Base-by-base conservation (phyloP, 2,113 vertebrate genomes). In the Cygnus atratus region DNA sequence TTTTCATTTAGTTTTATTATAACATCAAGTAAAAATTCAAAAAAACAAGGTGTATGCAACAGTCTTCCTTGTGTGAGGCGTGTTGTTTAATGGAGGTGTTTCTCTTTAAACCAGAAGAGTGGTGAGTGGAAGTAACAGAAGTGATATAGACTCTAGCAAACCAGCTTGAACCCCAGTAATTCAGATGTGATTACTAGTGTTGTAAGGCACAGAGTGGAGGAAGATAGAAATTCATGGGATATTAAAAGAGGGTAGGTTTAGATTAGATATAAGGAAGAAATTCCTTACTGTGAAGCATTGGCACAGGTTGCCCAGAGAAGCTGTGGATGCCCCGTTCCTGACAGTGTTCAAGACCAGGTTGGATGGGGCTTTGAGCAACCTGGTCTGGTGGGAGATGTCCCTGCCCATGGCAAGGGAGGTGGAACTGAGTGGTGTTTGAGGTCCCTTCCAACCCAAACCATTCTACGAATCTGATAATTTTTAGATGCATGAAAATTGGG, bases 401-500 rank as follows among this genome's bases (percentile, higher is more conserved):
- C 46, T 48, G 46, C 19, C 46, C 46, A 48, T 21, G 46, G 20
- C 46, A 21, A 10, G 46, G 46, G 46, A 9, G 20, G 46, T 20
- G 20, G 20, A 20, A 48, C 19, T 48, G 46, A 48, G 20, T 48
- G 10, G 46, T 48, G 9, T 21, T 48, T 20, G 46, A 48, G 46
- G 20, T 21, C 46, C 46, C 20, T 48, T 20, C 46, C 20, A 48
- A 48, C 46, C 46, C 46, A 48, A 48, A 48, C 46, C 20, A 21
- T 48, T 48, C 19, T 10, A 48, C 10, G 9, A 48, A 21, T 21
- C 46, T 29, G 6, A 11, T 55, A 44, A 59, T 29, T 84, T 90
- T 31, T 31, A 85, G 44, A 37, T 18, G 9, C 0, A 1, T 1
- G 2, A 33, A 67, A 54, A 6, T 48, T 70, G 5, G 28, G 35